These are phyloP conservation scores for Noctua janthina DNA, from an alignment of 2,888 invertebrate species.

Conservation along the genomic window DNA sequence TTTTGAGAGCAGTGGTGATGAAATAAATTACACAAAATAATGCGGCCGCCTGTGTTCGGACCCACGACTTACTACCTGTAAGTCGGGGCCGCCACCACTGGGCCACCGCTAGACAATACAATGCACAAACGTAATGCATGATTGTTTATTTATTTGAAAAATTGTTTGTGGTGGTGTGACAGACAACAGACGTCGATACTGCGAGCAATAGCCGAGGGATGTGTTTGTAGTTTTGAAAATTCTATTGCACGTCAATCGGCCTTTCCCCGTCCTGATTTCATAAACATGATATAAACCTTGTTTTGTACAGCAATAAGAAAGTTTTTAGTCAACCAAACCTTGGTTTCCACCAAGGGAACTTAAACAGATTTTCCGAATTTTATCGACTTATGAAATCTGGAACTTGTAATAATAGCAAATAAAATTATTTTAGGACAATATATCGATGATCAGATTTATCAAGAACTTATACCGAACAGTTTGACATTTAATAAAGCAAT, in stretches of 20 bases:
- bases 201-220: background rate
- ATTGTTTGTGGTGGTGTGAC: background rate
- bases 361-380: background rate
- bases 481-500: slow-evolving; percentile 45
- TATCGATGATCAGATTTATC: slow-evolving; percentile 5
- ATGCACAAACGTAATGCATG: background rate
- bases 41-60: no score
- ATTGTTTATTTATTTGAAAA: background rate
- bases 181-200: background rate
- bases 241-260: background rate
- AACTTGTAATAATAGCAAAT: no score
- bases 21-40: no score
- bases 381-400: background rate
- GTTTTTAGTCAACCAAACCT: background rate
- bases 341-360: background rate
- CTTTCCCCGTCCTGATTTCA: background rate
- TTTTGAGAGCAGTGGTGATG: no score
- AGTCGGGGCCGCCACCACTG: no score
- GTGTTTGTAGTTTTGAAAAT: no score
- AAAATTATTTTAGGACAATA: background rate
- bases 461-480: slow-evolving; percentile 37
- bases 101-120: no score
- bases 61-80: no score
- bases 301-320: background rate
- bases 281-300: background rate